These are phyloP conservation scores for Vollenhovia emeryi DNA, from an alignment of 1,140 invertebrate species.

Conservation along the genomic window DNA sequence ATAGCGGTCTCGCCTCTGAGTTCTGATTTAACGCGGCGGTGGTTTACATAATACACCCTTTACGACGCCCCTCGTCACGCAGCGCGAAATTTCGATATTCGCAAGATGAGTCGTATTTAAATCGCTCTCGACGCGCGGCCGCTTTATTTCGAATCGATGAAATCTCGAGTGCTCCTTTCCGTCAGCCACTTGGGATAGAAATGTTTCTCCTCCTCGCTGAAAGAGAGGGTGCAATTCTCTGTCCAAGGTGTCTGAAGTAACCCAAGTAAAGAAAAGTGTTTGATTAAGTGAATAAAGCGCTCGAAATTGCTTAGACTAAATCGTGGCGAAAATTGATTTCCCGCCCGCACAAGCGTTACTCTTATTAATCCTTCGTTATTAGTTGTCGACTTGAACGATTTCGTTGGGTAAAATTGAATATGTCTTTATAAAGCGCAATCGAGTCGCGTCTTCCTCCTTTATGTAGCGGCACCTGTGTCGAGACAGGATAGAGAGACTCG, in stretches of 20 bases:
- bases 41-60: neutral
- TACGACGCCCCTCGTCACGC: neutral
- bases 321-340: neutral
- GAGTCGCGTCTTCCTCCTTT: conserved; percentile 3
- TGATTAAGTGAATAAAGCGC: neutral
- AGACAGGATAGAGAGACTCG: neutral
- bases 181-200: conserved; percentile 25
- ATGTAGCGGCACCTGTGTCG: conserved; percentile 3
- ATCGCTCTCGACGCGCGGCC: conserved; percentile 22
- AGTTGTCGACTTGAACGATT: neutral
- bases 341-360: neutral
- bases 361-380: neutral
- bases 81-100: conserved; percentile 27
- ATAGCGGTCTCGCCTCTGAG: neutral
- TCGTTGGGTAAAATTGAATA: conserved; percentile 18
- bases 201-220: neutral
- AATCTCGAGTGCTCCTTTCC: conserved; percentile 15
- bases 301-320: neutral
- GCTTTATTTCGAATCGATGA: conserved; percentile 46
- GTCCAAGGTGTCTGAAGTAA: neutral
- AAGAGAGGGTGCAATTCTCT: neutral
- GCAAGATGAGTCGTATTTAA: conserved; percentile 33
- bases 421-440: neutral
- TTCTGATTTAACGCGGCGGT: neutral
- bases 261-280: neutral